Conservation (phyloP, 2,888 invertebrate species). For the Eurois occulta region DNA sequence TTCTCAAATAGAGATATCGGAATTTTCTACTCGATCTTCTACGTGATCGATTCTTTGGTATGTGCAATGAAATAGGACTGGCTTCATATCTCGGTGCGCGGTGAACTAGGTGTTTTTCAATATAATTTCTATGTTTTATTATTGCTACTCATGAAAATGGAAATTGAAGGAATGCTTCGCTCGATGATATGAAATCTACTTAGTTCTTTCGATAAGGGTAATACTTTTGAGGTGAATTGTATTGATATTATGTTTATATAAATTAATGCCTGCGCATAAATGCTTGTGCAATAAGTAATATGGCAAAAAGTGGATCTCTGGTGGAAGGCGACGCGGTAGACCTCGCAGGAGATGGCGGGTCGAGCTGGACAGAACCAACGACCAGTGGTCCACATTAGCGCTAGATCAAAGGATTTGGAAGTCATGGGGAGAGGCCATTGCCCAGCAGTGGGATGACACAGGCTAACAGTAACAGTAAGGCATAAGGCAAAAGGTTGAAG, state of each 20-base stretch:
- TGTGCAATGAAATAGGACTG: constrained; percentile 49
- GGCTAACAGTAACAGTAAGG: not conserved
- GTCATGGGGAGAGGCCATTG: no score
- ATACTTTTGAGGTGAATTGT: constrained; percentile 21
- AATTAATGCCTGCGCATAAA: constrained; percentile 5
- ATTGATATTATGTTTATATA: constrained; percentile 4
- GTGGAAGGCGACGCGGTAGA: no score
- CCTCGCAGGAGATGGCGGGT: no score
- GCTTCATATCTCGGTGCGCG: constrained; percentile 24
- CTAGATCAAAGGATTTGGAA: no score
- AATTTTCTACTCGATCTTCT: constrained; percentile 54
- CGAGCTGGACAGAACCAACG: no score
- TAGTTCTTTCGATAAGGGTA: constrained; percentile 34
- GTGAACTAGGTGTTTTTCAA: constrained; percentile 49
- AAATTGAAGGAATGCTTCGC: constrained; percentile 52
- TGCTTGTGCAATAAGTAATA: no score
- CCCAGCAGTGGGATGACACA: no score
- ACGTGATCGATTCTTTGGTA: constrained; percentile 47
- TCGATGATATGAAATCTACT: constrained; percentile 28
- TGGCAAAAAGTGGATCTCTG: no score
- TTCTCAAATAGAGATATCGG: constrained; percentile 59
- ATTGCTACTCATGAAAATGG: constrained; percentile 55
- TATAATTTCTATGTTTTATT: constrained; percentile 33
- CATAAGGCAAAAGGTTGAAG: not conserved
- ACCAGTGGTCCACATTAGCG: no score